Conservation (phyloP, 2,113 vertebrate species). For the Stegostoma tigrinum region DNA sequence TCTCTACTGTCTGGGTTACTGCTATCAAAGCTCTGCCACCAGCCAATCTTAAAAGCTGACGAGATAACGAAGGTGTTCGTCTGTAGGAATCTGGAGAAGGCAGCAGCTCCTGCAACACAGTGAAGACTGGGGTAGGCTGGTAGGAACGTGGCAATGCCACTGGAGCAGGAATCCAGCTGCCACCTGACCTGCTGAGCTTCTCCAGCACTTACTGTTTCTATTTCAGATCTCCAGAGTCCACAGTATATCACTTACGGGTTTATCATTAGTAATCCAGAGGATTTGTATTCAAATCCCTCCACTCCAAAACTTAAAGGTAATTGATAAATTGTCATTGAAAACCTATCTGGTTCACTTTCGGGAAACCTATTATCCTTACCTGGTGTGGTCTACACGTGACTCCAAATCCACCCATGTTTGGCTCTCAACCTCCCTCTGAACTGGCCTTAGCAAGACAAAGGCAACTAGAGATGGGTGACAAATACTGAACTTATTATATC, state of each 20-base stretch:
- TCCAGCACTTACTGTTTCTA: too few relatives aligned
- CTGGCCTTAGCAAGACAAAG: background rate
- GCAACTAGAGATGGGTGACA: background rate
- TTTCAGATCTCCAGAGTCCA: too few relatives aligned
- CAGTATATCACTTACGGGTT: too few relatives aligned
- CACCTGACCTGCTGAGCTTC: too few relatives aligned
- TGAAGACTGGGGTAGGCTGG: background rate
- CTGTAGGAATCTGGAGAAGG: background rate
- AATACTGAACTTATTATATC: too few relatives aligned
- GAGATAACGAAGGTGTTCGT: background rate
- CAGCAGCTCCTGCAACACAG: background rate
- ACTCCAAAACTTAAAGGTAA: too few relatives aligned
- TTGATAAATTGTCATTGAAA: background rate
- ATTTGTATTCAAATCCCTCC: background rate
- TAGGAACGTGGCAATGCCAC: too few relatives aligned
- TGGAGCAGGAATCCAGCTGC: too few relatives aligned
- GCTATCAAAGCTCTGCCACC: background rate
- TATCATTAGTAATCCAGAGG: too few relatives aligned
- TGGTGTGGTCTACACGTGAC: background rate
- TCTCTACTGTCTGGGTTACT: background rate
- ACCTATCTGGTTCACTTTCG: background rate
- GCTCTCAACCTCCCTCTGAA: background rate
- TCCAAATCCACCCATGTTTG: background rate
- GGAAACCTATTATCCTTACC: background rate
- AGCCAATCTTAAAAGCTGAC: background rate